Percentiles rank a stretch among this genome's conserved stretches.
These are phyloP conservation scores for Podarcis cretensis DNA, from an alignment of 2,113 vertebrate species.

Conservation along the genomic window DNA sequence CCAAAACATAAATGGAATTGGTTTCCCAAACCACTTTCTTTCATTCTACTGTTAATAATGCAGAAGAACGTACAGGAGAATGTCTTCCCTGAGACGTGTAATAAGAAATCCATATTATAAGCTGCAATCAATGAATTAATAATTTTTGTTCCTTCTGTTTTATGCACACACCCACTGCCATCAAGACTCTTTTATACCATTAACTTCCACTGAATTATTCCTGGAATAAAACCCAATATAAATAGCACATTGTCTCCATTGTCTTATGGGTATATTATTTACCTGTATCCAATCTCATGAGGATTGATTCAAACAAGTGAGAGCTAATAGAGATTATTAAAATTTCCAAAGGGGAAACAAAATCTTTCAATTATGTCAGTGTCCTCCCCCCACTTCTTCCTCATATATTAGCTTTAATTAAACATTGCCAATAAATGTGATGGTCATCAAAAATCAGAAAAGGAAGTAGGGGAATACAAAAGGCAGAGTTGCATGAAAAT, in stretches of 20 bases:
- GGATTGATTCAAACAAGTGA: constrained; percentile 61
- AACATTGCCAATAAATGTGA: constrained; percentile 70
- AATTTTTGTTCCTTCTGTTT: background rate
- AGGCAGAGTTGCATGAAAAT: constrained; percentile 71
- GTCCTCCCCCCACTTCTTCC: constrained; percentile 36
- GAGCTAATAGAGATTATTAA: constrained; percentile 59
- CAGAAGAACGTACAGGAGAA: background rate
- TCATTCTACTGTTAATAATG: background rate
- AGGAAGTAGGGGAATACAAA: constrained; percentile 64
- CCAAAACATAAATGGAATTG: background rate
- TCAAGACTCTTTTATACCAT: constrained; percentile 39
- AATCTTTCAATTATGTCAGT: constrained; percentile 51
- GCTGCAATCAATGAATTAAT: background rate
- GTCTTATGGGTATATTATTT: constrained; percentile 62
- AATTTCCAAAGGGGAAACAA: constrained; percentile 47
- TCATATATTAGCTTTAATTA: constrained; percentile 54
- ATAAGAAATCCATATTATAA: background rate
- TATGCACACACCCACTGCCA: background rate
- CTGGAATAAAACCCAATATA: constrained; percentile 51
- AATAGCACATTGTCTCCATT: constrained; percentile 54
- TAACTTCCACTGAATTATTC: constrained; percentile 66
- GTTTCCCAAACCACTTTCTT: background rate
- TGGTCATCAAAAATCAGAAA: constrained; percentile 58
- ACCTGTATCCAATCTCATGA: constrained; percentile 54
- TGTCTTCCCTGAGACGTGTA: background rate